Base-by-base conservation (phyloP, 2,113 vertebrate genomes). In the Prunella himalayana region DNA sequence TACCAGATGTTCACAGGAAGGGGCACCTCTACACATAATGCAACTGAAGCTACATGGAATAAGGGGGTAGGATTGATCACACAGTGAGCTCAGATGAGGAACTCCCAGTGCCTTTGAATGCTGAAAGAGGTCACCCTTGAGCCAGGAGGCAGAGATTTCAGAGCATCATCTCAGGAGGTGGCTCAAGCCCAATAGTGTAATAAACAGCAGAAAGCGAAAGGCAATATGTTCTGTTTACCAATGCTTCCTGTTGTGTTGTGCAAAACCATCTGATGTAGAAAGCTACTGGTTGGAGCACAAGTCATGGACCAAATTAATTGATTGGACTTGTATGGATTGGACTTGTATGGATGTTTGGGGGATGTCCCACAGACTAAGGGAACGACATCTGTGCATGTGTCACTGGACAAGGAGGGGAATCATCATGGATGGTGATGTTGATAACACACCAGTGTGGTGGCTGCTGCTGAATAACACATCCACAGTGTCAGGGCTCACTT, bases 1-100 rank as follows among this genome's bases (percentile, higher is more conserved):
- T 30, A 18, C 27, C 21, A 6, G 37, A 18, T 57, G 27, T 64
- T 60, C 12, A 4, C 0, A 70, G 59, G 14, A 84, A 27, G 11
- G 27, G 23, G 66, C 8, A 9, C 5, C 18, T 54, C 23, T 50
- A 25, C 24, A 60, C 17, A 10, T 42, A 14, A 21, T 56, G 28
- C 45, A 66, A 4, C 35, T 2, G 1, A 14, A 3, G 1, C 28
- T 63, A 5, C 8, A 0, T 45, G 33, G 30, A 64, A 17, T 79
- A 24, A 80, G 18, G 51, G 45, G 4, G 9, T 44, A n/a, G 50
- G 5, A 13, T 2, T 54, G 56, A 54, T 82, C 51, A 42, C 1
- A 2, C 49, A 22, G 3, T 1, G 1, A 23, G 5, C 51, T 75
- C 37, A 31, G 1, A 25, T 23, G n/a, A 39, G 33, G 33, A 90